Base-by-base conservation (phyloP, 2,113 vertebrate genomes). In the Microcebus tavaratra region DNA sequence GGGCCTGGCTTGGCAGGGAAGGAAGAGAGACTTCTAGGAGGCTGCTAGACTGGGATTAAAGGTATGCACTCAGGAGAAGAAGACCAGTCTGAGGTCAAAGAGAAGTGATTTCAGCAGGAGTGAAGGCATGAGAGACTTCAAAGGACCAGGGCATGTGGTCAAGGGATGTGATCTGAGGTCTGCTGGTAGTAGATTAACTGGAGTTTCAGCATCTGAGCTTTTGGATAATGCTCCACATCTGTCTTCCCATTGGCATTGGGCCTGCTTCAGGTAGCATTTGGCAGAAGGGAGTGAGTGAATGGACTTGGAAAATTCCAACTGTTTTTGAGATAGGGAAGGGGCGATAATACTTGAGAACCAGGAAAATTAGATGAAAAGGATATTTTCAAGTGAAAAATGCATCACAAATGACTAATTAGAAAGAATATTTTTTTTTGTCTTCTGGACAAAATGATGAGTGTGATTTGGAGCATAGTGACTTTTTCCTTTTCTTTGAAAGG, bases 401-500 rank as follows among this genome's bases (percentile, higher is more conserved):
- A 90, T 79, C 63, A 75, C 86, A 97, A 97, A 91, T 95, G 90
- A 97, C 97, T 98, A 97, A 98, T 97, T 98, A 96, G 97, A 97
- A 78, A 97, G 86, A 75, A 90, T 97, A 73, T 88, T 14, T 45
- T 23, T 34, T 82, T 96, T 93, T 85, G 95, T 0, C 10, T 88
- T 90, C 63, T 98, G 95, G 95, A 97, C 88, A 97, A 98, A 96
- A 87, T 97, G 91, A 95, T 76, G 91, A 87, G 57, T 97, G 96
- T 88, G 93, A 98, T 98, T 61, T 98, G 97, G 95, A 97, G 87
- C 97, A 97, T 86, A 97, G 84, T 97, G 98, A 97, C 93, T 95
- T 98, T 98, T 98, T 97, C 87, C 96, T 96, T 98, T 98, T 94
- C 96, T 98, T 98, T 98, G 95, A 97, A 97, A 97, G 96, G 97